Evolutionary conservation across 2,797 vertebrate genomes (phyloP).

Genomic region (Sylvia borin): DNA sequence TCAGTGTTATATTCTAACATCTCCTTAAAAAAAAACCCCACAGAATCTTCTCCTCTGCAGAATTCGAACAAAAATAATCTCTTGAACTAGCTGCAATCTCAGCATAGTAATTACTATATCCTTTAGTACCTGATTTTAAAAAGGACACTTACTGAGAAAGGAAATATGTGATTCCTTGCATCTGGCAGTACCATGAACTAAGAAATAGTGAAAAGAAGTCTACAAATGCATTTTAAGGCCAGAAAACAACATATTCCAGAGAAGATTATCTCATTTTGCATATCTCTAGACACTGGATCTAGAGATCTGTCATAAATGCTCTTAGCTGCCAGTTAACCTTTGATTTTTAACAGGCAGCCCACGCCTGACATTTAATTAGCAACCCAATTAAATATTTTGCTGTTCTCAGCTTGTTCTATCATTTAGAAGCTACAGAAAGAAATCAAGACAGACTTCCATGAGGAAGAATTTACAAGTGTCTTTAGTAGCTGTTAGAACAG

Average conservation of each 20-base stretch:
- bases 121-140: conserved; percentile 1
- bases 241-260: background rate
- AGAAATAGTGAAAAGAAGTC: background rate
- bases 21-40: background rate
- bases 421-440: conserved; percentile 63
- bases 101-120: background rate
- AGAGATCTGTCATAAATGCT: background rate
- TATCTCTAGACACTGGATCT: background rate
- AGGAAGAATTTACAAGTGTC: conserved; percentile 64
- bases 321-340: conserved; percentile 77
- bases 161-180: background rate
- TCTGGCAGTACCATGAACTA: background rate
- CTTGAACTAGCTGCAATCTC: background rate
- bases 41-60: background rate
- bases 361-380: conserved; percentile 88
- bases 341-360: conserved; percentile 73
- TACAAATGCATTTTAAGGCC: background rate
- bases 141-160: background rate
- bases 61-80: conserved; percentile 1
- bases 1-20: background rate
- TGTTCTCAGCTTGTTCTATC: conserved; percentile 76
- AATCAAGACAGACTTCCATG: conserved; percentile 60
- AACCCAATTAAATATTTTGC: conserved; percentile 83
- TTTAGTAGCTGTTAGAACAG: conserved; percentile 35
- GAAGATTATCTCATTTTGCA: background rate